Conservation (phyloP, 2,113 vertebrate genomes). For the Phaethornis superciliosus region DNA sequence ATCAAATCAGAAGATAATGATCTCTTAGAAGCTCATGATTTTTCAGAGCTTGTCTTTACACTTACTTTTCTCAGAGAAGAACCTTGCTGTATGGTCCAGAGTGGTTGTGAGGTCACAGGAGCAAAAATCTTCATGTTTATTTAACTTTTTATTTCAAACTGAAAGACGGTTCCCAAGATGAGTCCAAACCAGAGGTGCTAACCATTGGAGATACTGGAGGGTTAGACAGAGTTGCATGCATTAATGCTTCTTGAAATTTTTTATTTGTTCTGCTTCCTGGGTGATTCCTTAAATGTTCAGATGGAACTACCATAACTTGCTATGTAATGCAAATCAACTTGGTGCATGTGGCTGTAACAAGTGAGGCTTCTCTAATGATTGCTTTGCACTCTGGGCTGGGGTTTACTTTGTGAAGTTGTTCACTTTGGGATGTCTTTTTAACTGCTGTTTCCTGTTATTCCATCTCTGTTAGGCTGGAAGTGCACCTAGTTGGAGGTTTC, state of each 20-base stretch:
- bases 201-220: fast-evolving
- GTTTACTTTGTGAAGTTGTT: constrained; percentile 22
- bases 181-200: not conserved
- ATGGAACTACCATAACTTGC: not conserved
- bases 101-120: not conserved
- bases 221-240: not conserved
- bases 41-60: not conserved
- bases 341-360: not conserved
- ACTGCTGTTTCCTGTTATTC: constrained; percentile 53
- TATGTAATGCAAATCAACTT: not conserved
- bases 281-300: not conserved
- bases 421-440: not conserved
- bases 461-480: constrained; percentile 84
- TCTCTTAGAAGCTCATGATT: not conserved
- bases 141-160: not conserved
- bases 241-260: not conserved
- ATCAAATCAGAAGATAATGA: not conserved
- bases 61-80: not conserved
- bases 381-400: constrained; percentile 36
- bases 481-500: constrained; percentile 96
- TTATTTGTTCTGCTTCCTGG: not conserved
- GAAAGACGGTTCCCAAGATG: not conserved
- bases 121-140: not conserved
- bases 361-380: constrained; percentile 1
- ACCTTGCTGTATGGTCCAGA: not conserved